phyloP scores from a whole-genome alignment of 2,888 invertebrate species.

The Eudemis profundana region DNA sequence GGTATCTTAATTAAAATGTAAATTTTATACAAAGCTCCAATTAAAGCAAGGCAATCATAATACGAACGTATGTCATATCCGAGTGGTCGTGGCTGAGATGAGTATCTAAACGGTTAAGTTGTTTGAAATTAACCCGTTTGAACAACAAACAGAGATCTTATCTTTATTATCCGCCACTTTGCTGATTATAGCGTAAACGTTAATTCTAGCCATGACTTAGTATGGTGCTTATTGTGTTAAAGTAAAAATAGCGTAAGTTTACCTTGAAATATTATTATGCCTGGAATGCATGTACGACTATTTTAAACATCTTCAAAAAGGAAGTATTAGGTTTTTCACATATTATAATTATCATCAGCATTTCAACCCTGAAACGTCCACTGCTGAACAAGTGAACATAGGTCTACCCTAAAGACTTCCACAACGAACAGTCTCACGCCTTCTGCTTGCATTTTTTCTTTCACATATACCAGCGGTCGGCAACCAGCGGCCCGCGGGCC shows the following conservation, averaged over 20 bases:
- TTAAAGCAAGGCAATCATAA: constrained; percentile 9
- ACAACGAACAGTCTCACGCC: too few species aligned
- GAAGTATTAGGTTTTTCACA: too few species aligned
- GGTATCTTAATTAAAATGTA: not conserved
- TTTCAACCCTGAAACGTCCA: too few species aligned
- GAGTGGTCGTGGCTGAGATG: constrained; percentile 18
- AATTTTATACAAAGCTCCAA: not conserved
- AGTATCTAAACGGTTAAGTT: constrained; percentile 31
- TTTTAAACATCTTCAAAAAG: too few species aligned
- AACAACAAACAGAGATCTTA: constrained; percentile 25
- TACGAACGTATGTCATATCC: constrained; percentile 13
- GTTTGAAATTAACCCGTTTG: constrained; percentile 29
- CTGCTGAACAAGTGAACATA: too few species aligned
- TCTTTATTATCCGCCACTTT: constrained; percentile 28
- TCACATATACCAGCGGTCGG: too few species aligned
- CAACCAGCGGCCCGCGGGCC: too few species aligned
- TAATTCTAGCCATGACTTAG: constrained; percentile 32
- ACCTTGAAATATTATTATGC: not conserved
- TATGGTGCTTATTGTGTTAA: constrained; percentile 13
- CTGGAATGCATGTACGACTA: too few species aligned
- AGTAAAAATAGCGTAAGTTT: constrained; percentile 12
- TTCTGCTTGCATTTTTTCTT: too few species aligned
- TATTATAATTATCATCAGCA: too few species aligned
- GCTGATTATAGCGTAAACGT: constrained; percentile 10
- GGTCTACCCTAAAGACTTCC: too few species aligned